Conservation (phyloP, 2,888 invertebrate genomes). For the Lasioglossum zephyrum region DNA sequence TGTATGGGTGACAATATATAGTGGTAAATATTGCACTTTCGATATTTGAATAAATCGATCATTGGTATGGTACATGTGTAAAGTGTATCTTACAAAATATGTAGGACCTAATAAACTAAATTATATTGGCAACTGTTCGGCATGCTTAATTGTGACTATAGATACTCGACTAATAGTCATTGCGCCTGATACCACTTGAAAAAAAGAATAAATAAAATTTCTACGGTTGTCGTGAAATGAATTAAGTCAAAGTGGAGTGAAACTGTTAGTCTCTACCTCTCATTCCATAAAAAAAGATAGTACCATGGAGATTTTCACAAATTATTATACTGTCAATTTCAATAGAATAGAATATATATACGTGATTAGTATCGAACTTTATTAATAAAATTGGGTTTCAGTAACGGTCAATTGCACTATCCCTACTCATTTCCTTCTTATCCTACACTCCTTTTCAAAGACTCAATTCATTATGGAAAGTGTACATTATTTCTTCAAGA, state of each 20-base stretch:
- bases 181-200: background rate
- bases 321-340: background rate
- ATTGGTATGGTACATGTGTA: background rate
- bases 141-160: background rate
- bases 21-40: background rate
- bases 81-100: constrained; percentile 6
- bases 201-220: constrained; percentile 6
- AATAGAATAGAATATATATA: background rate
- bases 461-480: background rate
- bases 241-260: background rate
- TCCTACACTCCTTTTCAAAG: background rate
- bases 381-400: background rate
- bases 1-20: background rate
- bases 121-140: constrained; percentile 1
- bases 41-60: constrained; percentile 9
- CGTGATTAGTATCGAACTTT: background rate
- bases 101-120: background rate
- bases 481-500: background rate
- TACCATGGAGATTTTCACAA: background rate
- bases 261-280: background rate
- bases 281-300: background rate
- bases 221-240: background rate
- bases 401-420: background rate
- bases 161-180: background rate
- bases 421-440: background rate